A percentile compares a stretch with the other conserved stretches of the same genome.
phyloP scores from a whole-genome alignment of 1,140 invertebrate species.

The Lucilia sericata region DNA sequence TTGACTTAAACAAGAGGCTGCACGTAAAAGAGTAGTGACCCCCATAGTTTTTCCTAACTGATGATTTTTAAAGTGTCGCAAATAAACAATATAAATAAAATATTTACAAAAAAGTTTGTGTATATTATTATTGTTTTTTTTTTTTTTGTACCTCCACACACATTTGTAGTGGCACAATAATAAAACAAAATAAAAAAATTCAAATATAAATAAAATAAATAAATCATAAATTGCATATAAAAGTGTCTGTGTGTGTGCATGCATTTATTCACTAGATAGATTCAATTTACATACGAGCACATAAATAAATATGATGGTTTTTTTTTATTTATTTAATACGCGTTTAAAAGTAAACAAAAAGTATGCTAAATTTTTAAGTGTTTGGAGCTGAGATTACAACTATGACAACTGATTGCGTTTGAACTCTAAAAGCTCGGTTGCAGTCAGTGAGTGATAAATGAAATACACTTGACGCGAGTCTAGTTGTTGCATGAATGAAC shows the following conservation, averaged over 20 bases:
- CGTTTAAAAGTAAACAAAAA: neutral
- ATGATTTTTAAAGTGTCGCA: neutral
- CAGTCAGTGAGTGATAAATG: neutral
- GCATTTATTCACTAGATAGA: conserved; percentile 12
- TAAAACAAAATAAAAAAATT: neutral
- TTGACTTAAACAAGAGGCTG: neutral
- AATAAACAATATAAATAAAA: neutral
- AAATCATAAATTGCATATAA: neutral
- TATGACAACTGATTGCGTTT: neutral
- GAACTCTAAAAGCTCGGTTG: too few species aligned
- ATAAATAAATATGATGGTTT: neutral
- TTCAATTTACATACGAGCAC: conserved; percentile 10
- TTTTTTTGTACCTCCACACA: neutral
- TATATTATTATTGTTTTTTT: neutral
- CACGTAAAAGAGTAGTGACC: neutral
- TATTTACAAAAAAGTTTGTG: neutral
- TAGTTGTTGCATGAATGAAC: neutral
- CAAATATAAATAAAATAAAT: neutral
- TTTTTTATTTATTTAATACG: neutral
- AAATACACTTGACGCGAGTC: neutral
- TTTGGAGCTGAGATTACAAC: neutral
- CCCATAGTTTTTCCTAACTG: neutral
- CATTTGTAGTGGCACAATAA: neutral
- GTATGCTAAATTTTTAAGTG: neutral
- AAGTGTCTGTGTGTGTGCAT: neutral